Percentiles rank a stretch among this genome's conserved stretches.
Conservation (phyloP, 2,113 vertebrate genomes). For the Xerus inauris region DNA sequence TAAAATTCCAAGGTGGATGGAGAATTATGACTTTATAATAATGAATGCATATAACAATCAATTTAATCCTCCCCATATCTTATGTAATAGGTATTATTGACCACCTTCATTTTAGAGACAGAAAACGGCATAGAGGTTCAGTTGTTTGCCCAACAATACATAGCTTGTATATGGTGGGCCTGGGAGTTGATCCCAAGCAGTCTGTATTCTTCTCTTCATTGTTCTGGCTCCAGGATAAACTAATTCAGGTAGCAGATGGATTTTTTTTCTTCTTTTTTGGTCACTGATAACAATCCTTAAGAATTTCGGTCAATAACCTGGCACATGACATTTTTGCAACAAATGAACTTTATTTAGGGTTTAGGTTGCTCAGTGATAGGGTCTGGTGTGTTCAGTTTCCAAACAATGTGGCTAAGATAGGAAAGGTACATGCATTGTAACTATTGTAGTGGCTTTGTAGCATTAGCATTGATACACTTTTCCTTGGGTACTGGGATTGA, state of each 20-base stretch:
- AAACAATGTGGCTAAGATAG: slow-evolving; percentile 22
- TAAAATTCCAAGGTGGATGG: not conserved
- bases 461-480: slow-evolving; percentile 60
- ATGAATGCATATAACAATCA: not conserved
- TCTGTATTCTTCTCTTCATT: not conserved
- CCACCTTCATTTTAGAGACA: not conserved
- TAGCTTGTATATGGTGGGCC: not conserved
- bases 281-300: not conserved
- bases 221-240: not conserved
- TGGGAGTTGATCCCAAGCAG: not conserved
- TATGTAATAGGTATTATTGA: not conserved
- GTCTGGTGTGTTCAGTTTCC: not conserved
- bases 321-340: not conserved
- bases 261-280: not conserved
- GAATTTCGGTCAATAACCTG: not conserved
- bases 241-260: not conserved
- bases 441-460: not conserved
- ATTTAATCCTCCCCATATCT: not conserved
- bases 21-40: not conserved
- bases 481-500: too few relatives aligned
- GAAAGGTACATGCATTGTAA: not conserved
- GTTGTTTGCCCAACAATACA: not conserved
- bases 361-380: not conserved
- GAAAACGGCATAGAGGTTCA: not conserved
- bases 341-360: not conserved